Evolutionary conservation across 2,113 vertebrate genomes (phyloP).

Genomic region (Callithrix jacchus): DNA sequence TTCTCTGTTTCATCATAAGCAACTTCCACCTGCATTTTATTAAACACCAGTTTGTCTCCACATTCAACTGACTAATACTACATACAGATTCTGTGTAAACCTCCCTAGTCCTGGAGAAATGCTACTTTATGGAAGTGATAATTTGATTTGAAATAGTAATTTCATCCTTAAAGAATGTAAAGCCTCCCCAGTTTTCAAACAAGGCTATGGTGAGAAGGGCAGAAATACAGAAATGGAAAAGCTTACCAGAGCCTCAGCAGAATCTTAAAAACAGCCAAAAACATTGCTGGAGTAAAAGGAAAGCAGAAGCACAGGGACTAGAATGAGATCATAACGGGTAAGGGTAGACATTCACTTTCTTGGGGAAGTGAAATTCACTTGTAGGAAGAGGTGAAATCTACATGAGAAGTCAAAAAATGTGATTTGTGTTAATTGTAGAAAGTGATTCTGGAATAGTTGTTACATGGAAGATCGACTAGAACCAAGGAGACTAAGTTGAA

Average conservation of each 20-base stretch:
- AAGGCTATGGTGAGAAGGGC: not conserved
- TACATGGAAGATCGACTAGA: not conserved
- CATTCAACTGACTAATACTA: not conserved
- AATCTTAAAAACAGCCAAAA: not conserved
- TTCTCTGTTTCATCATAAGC: not conserved
- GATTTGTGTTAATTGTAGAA: not conserved
- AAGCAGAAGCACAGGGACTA: not conserved
- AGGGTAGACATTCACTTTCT: not conserved
- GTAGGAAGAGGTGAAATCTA: not conserved
- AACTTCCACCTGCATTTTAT: not conserved
- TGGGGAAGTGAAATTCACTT: not conserved
- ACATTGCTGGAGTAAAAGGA: not conserved
- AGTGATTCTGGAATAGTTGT: not conserved
- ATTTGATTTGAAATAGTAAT: constrained; percentile 2
- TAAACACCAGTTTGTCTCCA: not conserved
- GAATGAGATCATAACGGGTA: not conserved
- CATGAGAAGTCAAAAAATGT: not conserved
- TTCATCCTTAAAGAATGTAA: not conserved
- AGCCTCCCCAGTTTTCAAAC: not conserved
- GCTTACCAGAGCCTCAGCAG: not conserved
- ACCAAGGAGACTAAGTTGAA: not conserved
- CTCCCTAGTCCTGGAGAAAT: not conserved
- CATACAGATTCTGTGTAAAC: not conserved
- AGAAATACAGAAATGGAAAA: not conserved
- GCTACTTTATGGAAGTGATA: not conserved